Evolutionary conservation across 2,888 invertebrate species (phyloP).

Genomic region (Anthoptus insignis): DNA sequence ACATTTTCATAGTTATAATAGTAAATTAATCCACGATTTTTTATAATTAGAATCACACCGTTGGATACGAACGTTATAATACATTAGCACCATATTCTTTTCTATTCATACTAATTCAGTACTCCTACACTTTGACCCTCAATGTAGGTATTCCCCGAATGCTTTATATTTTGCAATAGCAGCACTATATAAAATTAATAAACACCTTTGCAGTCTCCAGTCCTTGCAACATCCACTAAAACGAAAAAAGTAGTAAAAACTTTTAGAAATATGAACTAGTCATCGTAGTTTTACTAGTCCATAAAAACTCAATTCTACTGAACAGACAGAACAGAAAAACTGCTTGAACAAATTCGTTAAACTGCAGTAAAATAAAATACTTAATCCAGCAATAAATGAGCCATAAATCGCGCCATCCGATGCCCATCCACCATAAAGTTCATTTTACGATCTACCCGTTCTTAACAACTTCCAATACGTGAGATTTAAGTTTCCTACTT

Average conservation of each 20-base stretch:
- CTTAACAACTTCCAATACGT: constrained; percentile 45
- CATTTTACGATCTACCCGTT: constrained; percentile 43
- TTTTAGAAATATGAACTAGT: not conserved
- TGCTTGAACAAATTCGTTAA: constrained; percentile 37
- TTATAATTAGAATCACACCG: no score
- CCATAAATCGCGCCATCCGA: constrained; percentile 46
- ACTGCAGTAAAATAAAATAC: constrained; percentile 38
- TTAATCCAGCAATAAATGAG: constrained; percentile 46
- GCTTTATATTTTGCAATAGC: no score
- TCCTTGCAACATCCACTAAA: not conserved
- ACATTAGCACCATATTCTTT: no score
- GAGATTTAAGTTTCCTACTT: constrained; percentile 40
- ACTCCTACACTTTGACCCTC: no score
- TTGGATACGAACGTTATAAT: no score
- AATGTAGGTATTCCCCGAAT: no score
- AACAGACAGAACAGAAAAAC: constrained; percentile 15
- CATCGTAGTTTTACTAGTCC: constrained; percentile 13
- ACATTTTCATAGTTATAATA: no score
- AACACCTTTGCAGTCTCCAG: no score
- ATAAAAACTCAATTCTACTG: constrained; percentile 23
- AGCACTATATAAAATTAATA: no score
- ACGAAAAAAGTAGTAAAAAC: not conserved
- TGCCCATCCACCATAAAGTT: constrained; percentile 41
- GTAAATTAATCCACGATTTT: no score
- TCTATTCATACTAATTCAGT: no score